These are phyloP conservation scores for Chionodraco myersi DNA, from an alignment of 2,113 vertebrate genomes.

Conservation along the genomic window DNA sequence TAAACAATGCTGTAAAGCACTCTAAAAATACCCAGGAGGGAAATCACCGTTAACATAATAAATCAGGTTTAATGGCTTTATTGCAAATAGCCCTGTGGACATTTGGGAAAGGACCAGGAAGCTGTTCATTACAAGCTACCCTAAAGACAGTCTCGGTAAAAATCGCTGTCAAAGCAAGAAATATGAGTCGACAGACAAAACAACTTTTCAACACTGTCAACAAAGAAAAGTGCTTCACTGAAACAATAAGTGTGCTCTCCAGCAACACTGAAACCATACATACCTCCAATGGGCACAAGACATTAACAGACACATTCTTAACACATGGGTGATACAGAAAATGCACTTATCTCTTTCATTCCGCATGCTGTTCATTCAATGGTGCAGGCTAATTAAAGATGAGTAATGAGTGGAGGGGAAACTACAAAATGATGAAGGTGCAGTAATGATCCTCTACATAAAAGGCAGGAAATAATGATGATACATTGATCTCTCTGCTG, in stretches of 20 bases:
- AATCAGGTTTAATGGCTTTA: constrained; percentile 50
- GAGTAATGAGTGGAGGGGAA: constrained; percentile 44
- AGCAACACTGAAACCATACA: constrained; percentile 9
- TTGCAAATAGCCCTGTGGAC: constrained; percentile 52
- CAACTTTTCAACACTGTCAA: constrained; percentile 29
- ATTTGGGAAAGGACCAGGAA: constrained; percentile 61
- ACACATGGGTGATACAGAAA: constrained; percentile 8
- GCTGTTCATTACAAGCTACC: constrained; percentile 44
- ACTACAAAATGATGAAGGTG: constrained; percentile 29
- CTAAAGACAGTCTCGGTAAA: constrained; percentile 1
- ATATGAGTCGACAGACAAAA: constrained; percentile 41
- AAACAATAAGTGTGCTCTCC: constrained; percentile 11
- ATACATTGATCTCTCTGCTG: constrained; percentile 6
- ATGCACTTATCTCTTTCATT: constrained; percentile 34
- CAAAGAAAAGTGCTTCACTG: constrained; percentile 3
- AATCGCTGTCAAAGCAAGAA: constrained; percentile 29
- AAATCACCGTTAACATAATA: constrained; percentile 60
- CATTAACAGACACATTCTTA: constrained; percentile 19
- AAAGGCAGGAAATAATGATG: constrained; percentile 46
- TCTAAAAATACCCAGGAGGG: constrained; percentile 59
- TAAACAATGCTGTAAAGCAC: constrained; percentile 44
- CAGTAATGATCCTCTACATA: constrained; percentile 24
- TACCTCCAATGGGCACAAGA: not conserved
- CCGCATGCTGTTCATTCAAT: constrained; percentile 60
- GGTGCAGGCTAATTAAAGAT: constrained; percentile 42